Evolutionary conservation across 35 echinoderm and acorn worm species (phyloP), one percentile per base, ranked within the genome.

Genomic region (Eucidaris tribuloides): DNA sequence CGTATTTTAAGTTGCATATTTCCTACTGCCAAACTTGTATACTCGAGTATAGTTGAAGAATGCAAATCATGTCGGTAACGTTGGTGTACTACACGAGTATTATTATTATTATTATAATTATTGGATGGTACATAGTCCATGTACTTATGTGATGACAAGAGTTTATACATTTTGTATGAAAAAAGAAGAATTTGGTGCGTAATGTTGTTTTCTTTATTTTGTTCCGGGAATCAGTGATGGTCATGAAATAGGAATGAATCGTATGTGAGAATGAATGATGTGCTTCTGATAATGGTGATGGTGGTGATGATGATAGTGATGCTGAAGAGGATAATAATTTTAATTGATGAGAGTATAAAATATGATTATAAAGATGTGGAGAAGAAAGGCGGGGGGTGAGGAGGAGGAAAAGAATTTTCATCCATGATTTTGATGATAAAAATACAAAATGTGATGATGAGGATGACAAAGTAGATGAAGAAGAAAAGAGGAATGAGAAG

Each of bases 111-210:
- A 74, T 74, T 74, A 74, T 74, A 42, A 33, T 52, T 74, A 33
- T 74, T 74, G 68, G n/a, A n/a, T n/a, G n/a, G 68, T 74, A 74
- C 68, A 74, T 74, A 18, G 68, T 74, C 34, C 44, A 74, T 74
- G 68, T 74, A 74, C 38, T 11, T 74, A 74, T 22, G 38, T 74
- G 38, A 74, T 74, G 37, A 74, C n/a, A 74, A 74, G 68, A 74
- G 68, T 74, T 74, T 74, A 74, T 74, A 74, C 68, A 74, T 74
- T 74, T 74, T 74, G 68, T 74, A 74, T 74, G 68, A 74, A 74
- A 74, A 40, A 35, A 74, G 44, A 27, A 3, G 2, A 30, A 19
- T 3, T 32, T 17, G 14, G 68, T 17, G 25, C n/a, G 38, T 44
- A 2, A 7, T n/a, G 14, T n/a, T 74, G 30, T 31, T 41, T 1